Base-by-base conservation (phyloP, 2,113 vertebrate genomes). In the Murina feae region DNA sequence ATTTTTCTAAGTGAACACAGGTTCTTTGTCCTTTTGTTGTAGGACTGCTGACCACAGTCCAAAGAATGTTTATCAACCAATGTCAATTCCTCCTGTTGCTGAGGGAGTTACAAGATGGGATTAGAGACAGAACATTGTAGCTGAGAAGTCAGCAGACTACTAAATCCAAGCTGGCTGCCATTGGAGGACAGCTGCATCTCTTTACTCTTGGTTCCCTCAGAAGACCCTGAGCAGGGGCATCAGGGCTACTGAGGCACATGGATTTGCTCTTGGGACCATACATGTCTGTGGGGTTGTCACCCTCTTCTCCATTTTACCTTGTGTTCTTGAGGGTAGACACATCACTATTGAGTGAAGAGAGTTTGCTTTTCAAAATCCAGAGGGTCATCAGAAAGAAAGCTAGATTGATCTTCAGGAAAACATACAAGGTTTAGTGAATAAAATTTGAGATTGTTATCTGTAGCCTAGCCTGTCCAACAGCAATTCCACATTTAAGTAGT, bases 291-390 rank as follows among this genome's bases (percentile, higher is more conserved):
- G 6, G 63, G 16, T 0, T 69, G 30, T 49, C 39, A 2, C 18
- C 32, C n/a, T 91, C 12, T 32, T 42, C 8, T 35, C n/a, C 68
- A 51, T 20, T 78, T 78, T n/a, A 94, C 95, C 95, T 92, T 12
- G 85, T 94, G 23, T 92, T 94, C 74, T 37, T 55, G 37, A 97
- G 18, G 39, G 80, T 96, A 23, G 95, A 96, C 7, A 92, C 80
- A 1, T 95, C 47, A 1, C 39, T 89, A 60, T 55, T 95, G 63
- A 96, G 75, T 3, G 85, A 92, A 32, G 88, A 85, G 23, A 96
- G 60, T 14, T 72, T 97, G 39, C 4, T 75, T 79, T 71, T 89
- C 91, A 96, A 23, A 86, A 92, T 86, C 95, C 91, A 94, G 42
- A 97, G 32, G 3, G 69, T 92, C 55, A 49, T 72, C 68, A 95